Conservation (phyloP, 2,113 vertebrate genomes). For the Bubalus kerabau region DNA sequence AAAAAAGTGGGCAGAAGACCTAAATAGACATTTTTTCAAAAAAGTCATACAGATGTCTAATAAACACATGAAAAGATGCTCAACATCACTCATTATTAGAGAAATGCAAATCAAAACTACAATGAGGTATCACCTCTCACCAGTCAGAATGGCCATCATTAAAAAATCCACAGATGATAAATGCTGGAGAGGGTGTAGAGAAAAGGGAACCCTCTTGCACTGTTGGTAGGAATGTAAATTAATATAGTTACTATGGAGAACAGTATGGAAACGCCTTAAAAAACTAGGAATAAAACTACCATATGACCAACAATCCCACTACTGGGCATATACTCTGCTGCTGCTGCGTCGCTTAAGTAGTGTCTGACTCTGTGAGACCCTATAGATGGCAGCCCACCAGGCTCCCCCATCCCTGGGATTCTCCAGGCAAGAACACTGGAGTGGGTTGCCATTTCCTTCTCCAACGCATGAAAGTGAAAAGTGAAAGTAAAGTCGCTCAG, state of each 20-base stretch:
- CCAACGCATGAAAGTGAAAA: no score
- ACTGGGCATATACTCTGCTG: neutral
- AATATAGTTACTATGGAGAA: neutral
- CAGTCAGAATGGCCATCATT: neutral
- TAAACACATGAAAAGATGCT: neutral
- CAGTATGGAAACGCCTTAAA: neutral
- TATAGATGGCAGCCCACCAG: no score
- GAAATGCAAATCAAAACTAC: neutral
- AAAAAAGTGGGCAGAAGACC: neutral
- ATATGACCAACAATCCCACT: neutral
- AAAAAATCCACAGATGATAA: neutral
- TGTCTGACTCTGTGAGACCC: no score
- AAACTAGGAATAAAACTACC: neutral
- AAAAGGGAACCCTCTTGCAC: neutral
- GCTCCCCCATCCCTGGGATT: no score
- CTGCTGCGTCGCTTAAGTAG: no score
- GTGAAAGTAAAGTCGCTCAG: no score
- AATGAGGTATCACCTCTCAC: neutral
- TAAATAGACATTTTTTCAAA: neutral
- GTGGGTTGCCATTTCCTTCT: no score
- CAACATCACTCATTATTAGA: neutral
- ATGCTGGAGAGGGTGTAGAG: neutral
- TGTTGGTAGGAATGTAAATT: neutral
- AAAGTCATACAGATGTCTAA: neutral
- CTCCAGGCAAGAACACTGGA: no score